phyloP scores from a whole-genome alignment of 1,140 invertebrate genomes.

The Augochlora pura region DNA sequence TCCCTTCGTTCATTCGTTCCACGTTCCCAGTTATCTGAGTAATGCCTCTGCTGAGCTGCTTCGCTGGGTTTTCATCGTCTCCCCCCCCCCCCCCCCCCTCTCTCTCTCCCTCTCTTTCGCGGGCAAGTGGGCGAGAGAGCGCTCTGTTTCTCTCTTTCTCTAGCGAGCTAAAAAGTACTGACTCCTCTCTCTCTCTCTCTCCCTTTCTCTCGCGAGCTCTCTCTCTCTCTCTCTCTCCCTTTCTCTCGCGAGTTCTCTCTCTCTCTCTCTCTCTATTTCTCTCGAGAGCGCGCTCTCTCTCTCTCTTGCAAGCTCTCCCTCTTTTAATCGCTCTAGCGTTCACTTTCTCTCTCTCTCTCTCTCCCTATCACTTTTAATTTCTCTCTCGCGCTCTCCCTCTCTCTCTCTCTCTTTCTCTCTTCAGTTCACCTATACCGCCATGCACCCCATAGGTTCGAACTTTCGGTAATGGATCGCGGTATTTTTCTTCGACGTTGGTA shows the following conservation, averaged over 20 bases:
- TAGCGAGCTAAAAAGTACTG: no score
- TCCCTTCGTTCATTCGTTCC: conserved; percentile 67
- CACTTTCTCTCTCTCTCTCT: conserved; percentile 4
- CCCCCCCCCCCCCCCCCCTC: neutral
- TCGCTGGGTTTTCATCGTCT: conserved; percentile 18
- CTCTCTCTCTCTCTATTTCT: conserved; percentile 14
- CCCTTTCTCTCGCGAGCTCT: conserved; percentile 7
- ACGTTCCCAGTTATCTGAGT: conserved; percentile 71
- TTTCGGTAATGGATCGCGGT: conserved; percentile 64
- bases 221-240: conserved; percentile 9
- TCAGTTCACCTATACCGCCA: conserved; percentile 19
- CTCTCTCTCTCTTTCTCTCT: conserved; percentile 20
- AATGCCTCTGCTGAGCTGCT: conserved; percentile 57
- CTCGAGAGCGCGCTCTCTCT: neutral
- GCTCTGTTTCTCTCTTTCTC: conserved; percentile 16
- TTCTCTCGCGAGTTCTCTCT: neutral
- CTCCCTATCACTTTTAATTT: no score
- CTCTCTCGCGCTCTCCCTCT: no score
- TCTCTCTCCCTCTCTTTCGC: no score
- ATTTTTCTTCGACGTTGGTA: conserved; percentile 69
- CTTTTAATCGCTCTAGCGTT: no score
- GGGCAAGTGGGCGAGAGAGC: no score
- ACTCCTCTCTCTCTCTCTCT: conserved; percentile 10
- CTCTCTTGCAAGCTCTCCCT: conserved; percentile 20
- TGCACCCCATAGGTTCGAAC: conserved; percentile 42